Conservation (phyloP, 2,113 vertebrate genomes). For the Elachura formosa region DNA sequence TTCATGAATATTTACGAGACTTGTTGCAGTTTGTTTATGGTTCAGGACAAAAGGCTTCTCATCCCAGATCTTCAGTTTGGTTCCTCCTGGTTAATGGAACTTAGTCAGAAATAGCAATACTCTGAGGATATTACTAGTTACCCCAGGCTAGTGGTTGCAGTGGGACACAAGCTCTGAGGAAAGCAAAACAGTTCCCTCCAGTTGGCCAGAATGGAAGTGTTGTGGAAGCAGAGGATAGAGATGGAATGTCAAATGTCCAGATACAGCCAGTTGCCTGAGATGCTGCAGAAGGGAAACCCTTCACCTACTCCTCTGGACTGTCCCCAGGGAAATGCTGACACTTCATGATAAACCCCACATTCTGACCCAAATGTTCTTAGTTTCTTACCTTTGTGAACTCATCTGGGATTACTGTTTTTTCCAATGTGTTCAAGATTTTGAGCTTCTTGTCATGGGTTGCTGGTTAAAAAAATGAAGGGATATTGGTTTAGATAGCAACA, state of each 20-base stretch:
- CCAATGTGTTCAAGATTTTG: conserved; percentile 30
- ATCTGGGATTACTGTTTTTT: conserved; percentile 23
- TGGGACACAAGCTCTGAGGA: not conserved
- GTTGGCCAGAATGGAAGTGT: not conserved
- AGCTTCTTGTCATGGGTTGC: conserved; percentile 23
- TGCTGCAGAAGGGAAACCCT: not conserved
- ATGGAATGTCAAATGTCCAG: not conserved
- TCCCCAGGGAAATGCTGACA: not conserved
- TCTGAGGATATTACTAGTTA: not conserved
- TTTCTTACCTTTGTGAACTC: conserved; percentile 73
- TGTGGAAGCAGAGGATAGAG: not conserved
- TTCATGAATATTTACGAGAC: not conserved
- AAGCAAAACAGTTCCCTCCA: not conserved
- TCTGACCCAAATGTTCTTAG: not conserved
- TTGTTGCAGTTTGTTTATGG: not conserved
- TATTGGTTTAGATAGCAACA: conserved; percentile 25
- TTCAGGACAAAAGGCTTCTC: not conserved
- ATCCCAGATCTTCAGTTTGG: not conserved
- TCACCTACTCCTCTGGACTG: not conserved
- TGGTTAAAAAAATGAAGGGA: conserved; percentile 12
- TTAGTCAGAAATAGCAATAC: not conserved
- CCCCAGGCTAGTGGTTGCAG: not conserved
- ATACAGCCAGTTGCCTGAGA: not conserved
- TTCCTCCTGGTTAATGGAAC: not conserved
- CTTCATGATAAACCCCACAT: not conserved